phyloP scores from a whole-genome alignment of 2,797 vertebrate genomes.

The Vespertilio murinus region DNA sequence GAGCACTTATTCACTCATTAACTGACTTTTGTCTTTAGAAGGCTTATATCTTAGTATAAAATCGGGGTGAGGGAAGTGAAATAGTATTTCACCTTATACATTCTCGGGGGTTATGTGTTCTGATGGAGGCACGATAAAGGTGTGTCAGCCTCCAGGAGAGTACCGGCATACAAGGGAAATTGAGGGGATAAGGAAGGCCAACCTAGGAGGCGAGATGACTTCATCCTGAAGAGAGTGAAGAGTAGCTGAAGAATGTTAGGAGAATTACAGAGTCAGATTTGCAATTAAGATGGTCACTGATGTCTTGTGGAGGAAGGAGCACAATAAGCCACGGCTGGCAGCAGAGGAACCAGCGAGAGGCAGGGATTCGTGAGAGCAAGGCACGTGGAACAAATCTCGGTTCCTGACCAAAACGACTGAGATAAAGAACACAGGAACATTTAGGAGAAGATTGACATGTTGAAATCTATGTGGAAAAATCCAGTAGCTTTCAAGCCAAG shows the following conservation, averaged over 20 bases:
- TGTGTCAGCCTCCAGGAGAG: neutral
- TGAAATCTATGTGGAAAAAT: neutral
- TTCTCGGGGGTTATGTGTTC: neutral
- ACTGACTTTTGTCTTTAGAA: conserved; percentile 15
- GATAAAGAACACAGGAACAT: neutral
- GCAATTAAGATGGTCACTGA: neutral
- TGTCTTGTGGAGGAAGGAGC: neutral
- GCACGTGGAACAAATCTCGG: neutral
- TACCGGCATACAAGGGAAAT: neutral
- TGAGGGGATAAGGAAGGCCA: neutral
- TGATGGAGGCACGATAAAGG: neutral
- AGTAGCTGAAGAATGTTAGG: neutral
- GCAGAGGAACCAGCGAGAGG: neutral
- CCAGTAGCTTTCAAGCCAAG: neutral
- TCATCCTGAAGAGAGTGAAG: neutral
- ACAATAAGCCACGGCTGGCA: neutral
- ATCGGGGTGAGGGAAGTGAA: neutral
- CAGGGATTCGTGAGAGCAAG: neutral
- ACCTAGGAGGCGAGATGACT: neutral
- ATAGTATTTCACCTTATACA: neutral
- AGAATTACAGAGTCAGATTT: neutral
- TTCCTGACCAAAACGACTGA: neutral
- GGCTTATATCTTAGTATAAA: neutral
- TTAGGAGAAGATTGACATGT: neutral
- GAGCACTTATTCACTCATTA: neutral